Base-by-base conservation (phyloP, 1,140 invertebrate species). In the Drosophila ambigua region DNA sequence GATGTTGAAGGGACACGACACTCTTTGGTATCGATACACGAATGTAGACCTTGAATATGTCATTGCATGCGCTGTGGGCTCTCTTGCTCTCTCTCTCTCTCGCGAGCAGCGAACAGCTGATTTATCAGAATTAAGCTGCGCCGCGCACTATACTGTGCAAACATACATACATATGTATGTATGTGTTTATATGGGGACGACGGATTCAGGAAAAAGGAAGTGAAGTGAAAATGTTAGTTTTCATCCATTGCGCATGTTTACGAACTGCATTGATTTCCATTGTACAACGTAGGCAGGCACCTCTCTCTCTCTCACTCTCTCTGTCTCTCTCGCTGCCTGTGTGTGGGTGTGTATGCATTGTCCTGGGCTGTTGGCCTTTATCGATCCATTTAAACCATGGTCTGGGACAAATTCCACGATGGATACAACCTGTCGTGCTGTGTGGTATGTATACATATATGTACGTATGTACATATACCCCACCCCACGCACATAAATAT, bases 361-460 rank as follows among this genome's bases (percentile, higher is more conserved):
- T 73, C 77, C 79, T 79, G 79, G 76, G 71, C 71, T 69, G 54
- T 74, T 77, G 64, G 71, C 65, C 71, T 50, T 26, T 64, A 80
- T 80, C 65, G 75, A 80, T 83, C 66, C 51, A 50, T 67, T 60
- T 51, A 61, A 20, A 77, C 82, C 82, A 85, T 85, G 82, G 82
- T 85, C 82, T 85, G 82, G 82, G 82, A 80, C 82, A 85, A 85
- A 87, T 81, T 80, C 81, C 80, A 82, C 78, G 79, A 60, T 69
- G 63, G 60, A 72, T 75, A 72, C 72, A 76, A 64, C 58, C 74
- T 71, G 75, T 66, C 72, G 72, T 73, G 52, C 20, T 53, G 72
- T 76, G 61, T 62, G 52, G 16, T 45, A 64, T 73, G 76, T 41
- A 62, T 24, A 62, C 44, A 52, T n/a, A 52, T 51, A 16, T 16